phyloP scores from a whole-genome alignment of 2,797 vertebrate species.

The Sebastes dallii region DNA sequence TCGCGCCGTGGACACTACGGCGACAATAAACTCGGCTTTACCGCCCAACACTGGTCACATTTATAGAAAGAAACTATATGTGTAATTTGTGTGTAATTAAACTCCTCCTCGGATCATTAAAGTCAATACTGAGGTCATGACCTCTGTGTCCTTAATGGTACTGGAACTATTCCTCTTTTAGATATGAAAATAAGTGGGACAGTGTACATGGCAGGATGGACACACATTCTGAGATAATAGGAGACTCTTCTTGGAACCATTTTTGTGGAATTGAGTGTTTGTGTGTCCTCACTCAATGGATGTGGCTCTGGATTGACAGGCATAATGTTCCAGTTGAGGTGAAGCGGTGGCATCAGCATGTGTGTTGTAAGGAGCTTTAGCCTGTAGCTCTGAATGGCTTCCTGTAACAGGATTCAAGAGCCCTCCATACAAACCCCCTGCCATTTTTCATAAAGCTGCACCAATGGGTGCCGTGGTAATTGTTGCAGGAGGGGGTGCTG shows the following conservation, averaged over 20 bases:
- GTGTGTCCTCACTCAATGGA: background rate
- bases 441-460: conserved; percentile 37
- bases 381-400: background rate
- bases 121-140: background rate
- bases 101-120: background rate
- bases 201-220: background rate
- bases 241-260: background rate
- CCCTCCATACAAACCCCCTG: conserved; percentile 15
- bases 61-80: background rate
- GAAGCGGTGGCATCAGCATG: background rate
- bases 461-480: conserved; percentile 36
- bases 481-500: conserved; percentile 38
- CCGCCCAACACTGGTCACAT: background rate
- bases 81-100: background rate
- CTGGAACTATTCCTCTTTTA: background rate
- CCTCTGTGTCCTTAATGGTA: background rate
- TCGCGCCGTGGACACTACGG: too few species aligned
- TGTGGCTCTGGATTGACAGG: background rate
- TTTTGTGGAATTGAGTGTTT: background rate
- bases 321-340: background rate
- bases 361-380: background rate
- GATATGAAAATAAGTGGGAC: background rate
- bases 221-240: background rate
- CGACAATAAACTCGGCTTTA: background rate
- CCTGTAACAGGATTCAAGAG: conserved; percentile 19